phyloP scores from a whole-genome alignment of 2,888 invertebrate genomes.

The Syrphus vitripennis region DNA sequence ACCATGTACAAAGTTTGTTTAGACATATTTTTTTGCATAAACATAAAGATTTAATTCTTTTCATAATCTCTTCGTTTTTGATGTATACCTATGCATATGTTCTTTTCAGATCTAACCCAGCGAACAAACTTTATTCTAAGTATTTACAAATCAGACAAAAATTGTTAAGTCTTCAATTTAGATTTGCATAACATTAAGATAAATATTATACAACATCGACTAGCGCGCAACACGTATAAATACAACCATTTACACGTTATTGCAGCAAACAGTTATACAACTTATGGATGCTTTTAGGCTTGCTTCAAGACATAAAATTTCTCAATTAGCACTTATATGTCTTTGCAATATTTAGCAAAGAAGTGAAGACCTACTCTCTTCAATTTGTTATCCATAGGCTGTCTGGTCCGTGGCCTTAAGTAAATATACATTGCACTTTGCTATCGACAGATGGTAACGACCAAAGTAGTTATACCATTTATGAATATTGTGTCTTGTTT shows the following conservation, averaged over 20 bases:
- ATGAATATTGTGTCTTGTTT: background rate
- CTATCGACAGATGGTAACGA: constrained; percentile 19
- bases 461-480: constrained; percentile 32
- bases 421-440: constrained; percentile 60
- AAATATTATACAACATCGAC: background rate
- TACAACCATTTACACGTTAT: background rate
- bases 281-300: background rate
- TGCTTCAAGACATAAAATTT: constrained; percentile 4
- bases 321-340: constrained; percentile 1
- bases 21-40: too few relatives aligned
- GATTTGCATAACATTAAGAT: background rate
- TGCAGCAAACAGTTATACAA: background rate
- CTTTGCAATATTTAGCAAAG: constrained; percentile 2
- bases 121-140: too few relatives aligned
- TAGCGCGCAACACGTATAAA: background rate
- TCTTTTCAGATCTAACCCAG: too few relatives aligned
- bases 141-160: background rate
- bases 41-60: too few relatives aligned
- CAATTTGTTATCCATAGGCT: constrained; percentile 7
- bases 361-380: constrained; percentile 38
- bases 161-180: background rate
- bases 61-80: too few relatives aligned
- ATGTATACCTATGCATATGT: too few relatives aligned
- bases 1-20: too few relatives aligned
- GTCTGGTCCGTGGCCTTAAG: constrained; percentile 1